Evolutionary conservation across 2,888 invertebrate species (phyloP).

Genomic region (Chymomyza amoena): DNA sequence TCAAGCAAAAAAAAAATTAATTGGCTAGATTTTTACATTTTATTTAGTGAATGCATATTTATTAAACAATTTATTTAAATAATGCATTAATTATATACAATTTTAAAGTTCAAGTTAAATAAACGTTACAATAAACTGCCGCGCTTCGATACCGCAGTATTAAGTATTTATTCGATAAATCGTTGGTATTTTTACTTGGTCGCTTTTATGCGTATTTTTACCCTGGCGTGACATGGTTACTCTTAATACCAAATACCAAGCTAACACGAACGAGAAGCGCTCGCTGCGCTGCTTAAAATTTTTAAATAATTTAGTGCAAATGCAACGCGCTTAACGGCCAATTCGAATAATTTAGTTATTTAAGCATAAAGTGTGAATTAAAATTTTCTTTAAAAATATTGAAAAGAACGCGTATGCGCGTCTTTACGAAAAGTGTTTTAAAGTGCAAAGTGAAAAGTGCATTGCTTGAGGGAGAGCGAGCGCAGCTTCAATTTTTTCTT

Average conservation of each 20-base stretch:
- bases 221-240: background rate
- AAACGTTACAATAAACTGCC: too few relatives aligned
- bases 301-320: conserved; percentile 46
- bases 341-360: conserved; percentile 28
- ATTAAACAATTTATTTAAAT: too few relatives aligned
- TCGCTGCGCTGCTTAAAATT: conserved; percentile 18
- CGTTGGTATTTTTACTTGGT: background rate
- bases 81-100: too few relatives aligned
- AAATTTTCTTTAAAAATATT: conserved; percentile 1
- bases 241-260: background rate
- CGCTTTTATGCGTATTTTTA: background rate
- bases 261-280: background rate
- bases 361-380: conserved; percentile 23
- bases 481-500: conserved; percentile 42
- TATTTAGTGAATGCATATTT: too few relatives aligned
- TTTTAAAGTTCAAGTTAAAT: too few relatives aligned
- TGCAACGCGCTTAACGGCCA: conserved; percentile 50
- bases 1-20: too few relatives aligned
- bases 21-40: too few relatives aligned
- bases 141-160: background rate
- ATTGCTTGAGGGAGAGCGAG: conserved; percentile 32
- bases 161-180: background rate
- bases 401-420: background rate
- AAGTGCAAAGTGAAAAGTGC: conserved; percentile 29
- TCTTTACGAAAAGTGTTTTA: conserved; percentile 16